These are phyloP conservation scores for Zenarchopterus dispar DNA, from an alignment of 2,797 vertebrate genomes.

Conservation along the genomic window DNA sequence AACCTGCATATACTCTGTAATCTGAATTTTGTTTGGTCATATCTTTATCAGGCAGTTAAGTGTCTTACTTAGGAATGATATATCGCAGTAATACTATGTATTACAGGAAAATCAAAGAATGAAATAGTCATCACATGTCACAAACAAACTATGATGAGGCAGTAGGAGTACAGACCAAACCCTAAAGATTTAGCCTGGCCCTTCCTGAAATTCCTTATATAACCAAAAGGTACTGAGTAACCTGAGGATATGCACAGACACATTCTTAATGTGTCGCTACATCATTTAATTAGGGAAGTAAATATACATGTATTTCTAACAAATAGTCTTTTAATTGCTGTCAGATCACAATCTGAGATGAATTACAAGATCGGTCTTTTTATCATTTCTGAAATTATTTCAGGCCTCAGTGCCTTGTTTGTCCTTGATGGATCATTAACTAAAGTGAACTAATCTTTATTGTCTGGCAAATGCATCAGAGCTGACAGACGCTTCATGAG, in stretches of 20 bases:
- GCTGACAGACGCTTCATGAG: conserved; percentile 17
- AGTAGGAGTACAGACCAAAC: background rate
- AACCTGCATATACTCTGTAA: background rate
- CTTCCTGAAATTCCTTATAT: conserved; percentile 15
- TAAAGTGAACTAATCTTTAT: conserved; percentile 64
- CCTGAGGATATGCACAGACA: conserved; percentile 7
- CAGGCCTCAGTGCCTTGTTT: conserved; percentile 27
- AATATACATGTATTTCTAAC: background rate
- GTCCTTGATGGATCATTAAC: conserved; percentile 84
- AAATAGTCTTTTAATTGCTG: background rate
- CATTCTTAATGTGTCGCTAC: background rate
- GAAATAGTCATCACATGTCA: conserved; percentile 4
- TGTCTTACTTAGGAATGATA: background rate
- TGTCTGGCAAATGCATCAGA: conserved; percentile 28
- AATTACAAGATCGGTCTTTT: conserved; percentile 21
- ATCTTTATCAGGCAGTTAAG: background rate
- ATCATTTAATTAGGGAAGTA: background rate
- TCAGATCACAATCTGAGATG: background rate
- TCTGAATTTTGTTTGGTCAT: background rate
- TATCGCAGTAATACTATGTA: background rate
- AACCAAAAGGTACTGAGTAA: conserved; percentile 37
- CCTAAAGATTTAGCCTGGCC: conserved; percentile 7
- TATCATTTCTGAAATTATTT: conserved; percentile 40
- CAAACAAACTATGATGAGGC: background rate
- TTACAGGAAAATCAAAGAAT: conserved; percentile 7